Evolutionary conservation across 1,140 invertebrate genomes (phyloP), one percentile per base, ranked within the genome.

Genomic region (Arctopsyche grandis): DNA sequence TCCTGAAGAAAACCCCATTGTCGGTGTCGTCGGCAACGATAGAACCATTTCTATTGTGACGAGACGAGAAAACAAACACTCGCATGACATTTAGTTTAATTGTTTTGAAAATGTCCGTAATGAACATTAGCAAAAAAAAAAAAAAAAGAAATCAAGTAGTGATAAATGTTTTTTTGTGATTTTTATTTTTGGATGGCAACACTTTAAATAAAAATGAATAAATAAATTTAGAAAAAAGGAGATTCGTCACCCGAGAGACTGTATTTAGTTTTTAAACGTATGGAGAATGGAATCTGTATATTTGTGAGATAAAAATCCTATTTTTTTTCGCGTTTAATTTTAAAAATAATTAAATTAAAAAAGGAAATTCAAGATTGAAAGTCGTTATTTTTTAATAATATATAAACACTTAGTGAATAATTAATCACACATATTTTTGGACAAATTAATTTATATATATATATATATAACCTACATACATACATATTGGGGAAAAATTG

Each of bases 41-140:
- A 63, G 77, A 63, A 79, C 52, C 63, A 52, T 66, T 19, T 29
- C 81, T 5, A 69, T 79, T 46, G 78, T 79, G 46, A 78, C 66
- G 43, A 75, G 76, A 78, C 75, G 76, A 79, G 81, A 82, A 77
- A 78, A 81, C 26, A 79, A 82, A 75, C 75, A 21, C 19, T 79
- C 76, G 77, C 81, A 82, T 80, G 81, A 82, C 77, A 75, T 66
- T 80, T 82, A 82, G 79, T 63, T 76, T 76, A 76, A 76, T 76
- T 76, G 22, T 76, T 76, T 43, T 24, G 19, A 48, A n/a, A 44
- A 73, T 19, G 22, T 46, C 14, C 12, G 29, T 70, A 21, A n/a
- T 29, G 69, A 48, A 73, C 56, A 21, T 73, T 69, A 69, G 69
- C 29, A 38, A 38, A 38, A 38, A 38, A 38, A 12, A 52, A 74